These are phyloP conservation scores for Rhegmatorhina hoffmannsi DNA, from an alignment of 2,113 vertebrate genomes.

Conservation along the genomic window DNA sequence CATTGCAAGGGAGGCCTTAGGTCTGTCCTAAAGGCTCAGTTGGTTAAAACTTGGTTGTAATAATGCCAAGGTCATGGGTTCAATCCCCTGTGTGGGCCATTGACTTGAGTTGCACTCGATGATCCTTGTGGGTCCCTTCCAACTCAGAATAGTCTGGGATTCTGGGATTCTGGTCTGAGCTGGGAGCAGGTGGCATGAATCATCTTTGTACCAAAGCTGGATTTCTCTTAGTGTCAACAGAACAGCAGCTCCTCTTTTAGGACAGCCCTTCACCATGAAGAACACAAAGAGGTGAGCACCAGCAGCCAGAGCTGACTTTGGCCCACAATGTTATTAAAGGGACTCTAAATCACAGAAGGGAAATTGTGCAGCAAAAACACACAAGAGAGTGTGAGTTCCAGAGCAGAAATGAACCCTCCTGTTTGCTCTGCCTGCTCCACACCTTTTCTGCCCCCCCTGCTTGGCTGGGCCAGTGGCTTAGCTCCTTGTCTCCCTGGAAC, in stretches of 20 bases:
- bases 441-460: constrained; percentile 6
- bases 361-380: constrained; percentile 3
- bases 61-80: too few species aligned
- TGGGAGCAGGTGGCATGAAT: neutral
- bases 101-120: too few species aligned
- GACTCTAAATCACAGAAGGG: neutral
- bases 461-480: neutral
- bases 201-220: neutral
- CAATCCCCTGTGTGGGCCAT: too few species aligned
- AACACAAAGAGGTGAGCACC: neutral
- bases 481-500: constrained; percentile 13
- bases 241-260: neutral
- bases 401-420: constrained; percentile 6
- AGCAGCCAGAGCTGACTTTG: neutral
- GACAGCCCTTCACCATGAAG: neutral
- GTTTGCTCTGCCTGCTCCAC: constrained; percentile 43
- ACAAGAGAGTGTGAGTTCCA: neutral
- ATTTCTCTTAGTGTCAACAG: neutral
- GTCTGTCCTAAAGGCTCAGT: neutral
- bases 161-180: neutral
- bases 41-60: too few species aligned
- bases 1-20: neutral
- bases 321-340: neutral
- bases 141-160: too few species aligned
- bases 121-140: too few species aligned